A percentile compares a stretch with the other conserved stretches of the same genome.
These are phyloP conservation scores for Colletes gigas DNA, from an alignment of 1,140 invertebrate species.

Conservation along the genomic window DNA sequence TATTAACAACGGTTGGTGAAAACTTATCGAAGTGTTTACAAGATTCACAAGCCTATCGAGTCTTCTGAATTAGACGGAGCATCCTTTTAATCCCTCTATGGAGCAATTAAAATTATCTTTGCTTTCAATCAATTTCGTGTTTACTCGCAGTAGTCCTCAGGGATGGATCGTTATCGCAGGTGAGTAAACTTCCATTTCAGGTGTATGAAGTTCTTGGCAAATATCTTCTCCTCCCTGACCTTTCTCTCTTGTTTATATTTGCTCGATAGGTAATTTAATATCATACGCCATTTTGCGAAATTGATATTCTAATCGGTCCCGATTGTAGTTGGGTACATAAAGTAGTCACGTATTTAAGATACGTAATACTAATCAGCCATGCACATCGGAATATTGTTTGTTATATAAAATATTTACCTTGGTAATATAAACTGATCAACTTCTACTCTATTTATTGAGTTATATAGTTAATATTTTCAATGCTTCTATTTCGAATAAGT, in stretches of 20 bases:
- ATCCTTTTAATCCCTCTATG: constrained; percentile 1
- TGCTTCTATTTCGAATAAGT: too few relatives aligned
- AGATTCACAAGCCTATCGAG: background rate
- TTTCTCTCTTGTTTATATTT: constrained; percentile 38
- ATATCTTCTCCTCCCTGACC: constrained; percentile 21
- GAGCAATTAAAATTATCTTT: constrained; percentile 32
- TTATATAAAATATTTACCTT: too few relatives aligned
- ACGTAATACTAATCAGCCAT: too few relatives aligned
- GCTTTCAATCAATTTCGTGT: constrained; percentile 28
- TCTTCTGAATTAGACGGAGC: background rate
- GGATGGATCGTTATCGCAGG: constrained; percentile 36
- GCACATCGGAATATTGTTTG: too few relatives aligned
- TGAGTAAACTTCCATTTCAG: constrained; percentile 57
- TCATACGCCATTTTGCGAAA: background rate
- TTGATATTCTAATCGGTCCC: background rate
- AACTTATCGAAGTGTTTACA: too few relatives aligned
- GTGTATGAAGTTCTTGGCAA: constrained; percentile 47
- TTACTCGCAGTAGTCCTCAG: background rate
- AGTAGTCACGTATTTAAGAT: too few relatives aligned
- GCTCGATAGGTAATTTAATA: constrained; percentile 54
- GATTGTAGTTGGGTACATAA: background rate
- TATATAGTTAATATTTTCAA: too few relatives aligned
- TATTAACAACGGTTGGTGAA: background rate
- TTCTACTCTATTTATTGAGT: too few relatives aligned
- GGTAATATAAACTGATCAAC: background rate